Percentiles rank a stretch among this genome's conserved stretches.
phyloP scores from a whole-genome alignment of 1,140 invertebrate species.

The Neodiprion virginianus region DNA sequence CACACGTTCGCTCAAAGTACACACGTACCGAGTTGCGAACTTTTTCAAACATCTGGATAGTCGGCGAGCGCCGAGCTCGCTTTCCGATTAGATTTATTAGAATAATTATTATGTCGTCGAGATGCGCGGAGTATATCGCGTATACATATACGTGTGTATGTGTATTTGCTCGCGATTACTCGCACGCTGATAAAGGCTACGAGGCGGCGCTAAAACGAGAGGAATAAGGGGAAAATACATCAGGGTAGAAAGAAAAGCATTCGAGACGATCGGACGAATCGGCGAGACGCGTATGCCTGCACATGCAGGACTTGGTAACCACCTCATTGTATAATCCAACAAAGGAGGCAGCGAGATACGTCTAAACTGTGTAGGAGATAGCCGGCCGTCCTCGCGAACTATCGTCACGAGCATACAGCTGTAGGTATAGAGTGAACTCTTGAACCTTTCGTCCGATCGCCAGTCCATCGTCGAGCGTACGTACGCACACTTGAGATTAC shows the following conservation, averaged over 20 bases:
- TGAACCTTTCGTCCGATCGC: not conserved
- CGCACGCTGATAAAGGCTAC: too few species aligned
- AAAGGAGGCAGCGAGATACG: not conserved
- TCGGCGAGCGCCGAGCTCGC: not conserved
- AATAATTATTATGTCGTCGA: constrained; percentile 1
- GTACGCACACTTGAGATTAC: not conserved
- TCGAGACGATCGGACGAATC: not conserved
- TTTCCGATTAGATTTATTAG: not conserved
- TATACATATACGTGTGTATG: constrained; percentile 1
- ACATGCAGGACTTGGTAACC: too few species aligned
- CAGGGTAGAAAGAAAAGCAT: not conserved
- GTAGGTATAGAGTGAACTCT: not conserved
- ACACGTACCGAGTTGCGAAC: not conserved
- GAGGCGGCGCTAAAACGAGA: not conserved
- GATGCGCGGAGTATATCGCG: not conserved
- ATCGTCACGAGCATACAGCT: not conserved
- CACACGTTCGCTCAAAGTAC: not conserved
- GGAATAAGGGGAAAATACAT: not conserved
- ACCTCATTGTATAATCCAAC: not conserved
- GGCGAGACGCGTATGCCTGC: not conserved
- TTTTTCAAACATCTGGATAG: not conserved
- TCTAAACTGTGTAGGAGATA: not conserved
- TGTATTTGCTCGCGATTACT: not conserved
- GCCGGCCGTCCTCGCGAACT: not conserved
- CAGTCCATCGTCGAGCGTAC: not conserved